Base-by-base conservation (phyloP, 2,888 invertebrate genomes). In the Cryptus viduatorius region DNA sequence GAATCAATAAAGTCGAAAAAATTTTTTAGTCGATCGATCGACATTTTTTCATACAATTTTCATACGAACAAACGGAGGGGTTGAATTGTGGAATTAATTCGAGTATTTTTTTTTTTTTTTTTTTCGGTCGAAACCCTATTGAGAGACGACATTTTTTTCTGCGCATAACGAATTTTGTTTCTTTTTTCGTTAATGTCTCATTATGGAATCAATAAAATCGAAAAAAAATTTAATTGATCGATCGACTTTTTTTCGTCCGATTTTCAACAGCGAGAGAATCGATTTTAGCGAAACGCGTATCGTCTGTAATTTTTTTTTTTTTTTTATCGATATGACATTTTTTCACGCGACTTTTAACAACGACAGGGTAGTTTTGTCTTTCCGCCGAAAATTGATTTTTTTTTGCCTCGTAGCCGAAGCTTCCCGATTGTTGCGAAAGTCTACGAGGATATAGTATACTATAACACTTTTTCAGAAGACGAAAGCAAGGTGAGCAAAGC, bases 401-500 rank as follows among this genome's bases (percentile, higher is more conserved):
- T 53, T 53, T 53, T 2, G 19, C 16, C 24, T 24, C 16, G 50
- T 4, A 50, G 50, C n/a, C 8, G 19, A 7, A 4, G 53, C 8
- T 16, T 8, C 7, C 2, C 53, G 16, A 53, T 16, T 16, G 5
- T 53, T 3, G 8, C 29, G 31, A 16, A 29, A 14, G 16, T n/a
- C 10, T 24, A 24, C 8, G 37, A 31, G 69, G 37, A 37, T 44
- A 46, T n/a, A n/a, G n/a, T 14, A 24, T 44, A 31, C 48, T 44
- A 31, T 48, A 12, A 37, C 14, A 19, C 48, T 24, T 16, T 65
- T 8, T 19, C 16, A 0, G n/a, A 56, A 53, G 42, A 4, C 37
- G 48, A 65, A n/a, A 48, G 24, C 42, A 4, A 53, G 71, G 75
- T 53, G 44, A 76, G 72, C 59, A 24, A 61, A 68, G 61, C 50